These are phyloP conservation scores for Phalacrocorax carbo DNA, from an alignment of 2,113 vertebrate species.

Conservation along the genomic window DNA sequence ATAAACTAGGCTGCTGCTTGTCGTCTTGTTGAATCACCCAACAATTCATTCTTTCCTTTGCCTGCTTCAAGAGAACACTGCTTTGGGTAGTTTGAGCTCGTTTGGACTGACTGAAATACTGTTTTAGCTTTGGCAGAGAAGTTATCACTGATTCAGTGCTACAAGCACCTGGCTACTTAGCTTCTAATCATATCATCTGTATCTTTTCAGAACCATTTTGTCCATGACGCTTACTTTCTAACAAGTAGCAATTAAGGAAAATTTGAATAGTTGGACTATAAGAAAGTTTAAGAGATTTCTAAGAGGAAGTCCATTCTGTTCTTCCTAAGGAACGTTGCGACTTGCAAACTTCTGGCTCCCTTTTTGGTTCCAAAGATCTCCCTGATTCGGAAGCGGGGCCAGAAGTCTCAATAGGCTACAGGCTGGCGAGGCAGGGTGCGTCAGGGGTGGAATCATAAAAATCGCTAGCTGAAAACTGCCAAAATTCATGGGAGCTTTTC, in stretches of 20 bases:
- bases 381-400: neutral
- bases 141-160: neutral
- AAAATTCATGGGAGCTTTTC: neutral
- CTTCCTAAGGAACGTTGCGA: neutral
- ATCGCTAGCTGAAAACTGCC: neutral
- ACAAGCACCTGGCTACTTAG: neutral
- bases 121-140: neutral
- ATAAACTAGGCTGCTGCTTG: neutral
- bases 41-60: neutral
- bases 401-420: neutral
- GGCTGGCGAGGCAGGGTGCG: neutral
- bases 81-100: neutral
- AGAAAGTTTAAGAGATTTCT: neutral
- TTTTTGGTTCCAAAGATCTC: neutral
- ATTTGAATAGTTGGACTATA: neutral
- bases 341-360: neutral
- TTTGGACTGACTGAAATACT: neutral
- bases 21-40: neutral
- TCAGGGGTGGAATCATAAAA: neutral
- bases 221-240: neutral
- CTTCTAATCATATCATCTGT: neutral
- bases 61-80: neutral
- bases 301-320: neutral
- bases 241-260: neutral
- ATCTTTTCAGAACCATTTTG: neutral